Evolutionary conservation across 2,888 invertebrate species (phyloP), one percentile per base, ranked within the genome.

Genomic region (Agonopterix alstromeriana): DNA sequence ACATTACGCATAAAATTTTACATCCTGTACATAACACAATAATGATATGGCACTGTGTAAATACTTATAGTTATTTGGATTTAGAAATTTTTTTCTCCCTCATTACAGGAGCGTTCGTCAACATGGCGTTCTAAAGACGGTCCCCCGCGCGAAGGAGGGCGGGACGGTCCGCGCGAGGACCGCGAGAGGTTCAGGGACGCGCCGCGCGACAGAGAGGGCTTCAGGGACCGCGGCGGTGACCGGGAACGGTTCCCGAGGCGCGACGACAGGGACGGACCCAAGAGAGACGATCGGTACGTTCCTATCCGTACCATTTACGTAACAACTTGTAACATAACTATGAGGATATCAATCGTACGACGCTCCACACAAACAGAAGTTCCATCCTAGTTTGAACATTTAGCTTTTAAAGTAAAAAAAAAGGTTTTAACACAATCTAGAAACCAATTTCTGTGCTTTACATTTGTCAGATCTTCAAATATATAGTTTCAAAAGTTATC

Each of bases 81-180:
- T n/a, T 4, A n/a, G 9, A 47, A 11, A 17, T 17, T 17, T 27
- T 27, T 2, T 27, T 27, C 5, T 27, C 2, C 1, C 5, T 10
- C 10, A 27, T 43, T 46, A n/a, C 63, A 86, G 87, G 86, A 87
- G 36, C 85, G 87, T 1, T 68, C 83, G 0, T 73, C 82, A 0
- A 59, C 79, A 0, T 87, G 87, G 87, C 78, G 87, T 0, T 66
- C 76, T 2, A 87, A 84, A 55, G 85, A 86, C 48, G 77, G 52
- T 0, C 63, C 72, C 2, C 68, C 75, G 36, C 63, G 77, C 12
- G 82, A 77, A 12, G 70, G 77, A 4, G 60, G 0, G 71, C 74
- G 2, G 67, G 79, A 2, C 73, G 83, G 36, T 0, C 46, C 36
- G 36, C 65, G 59, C 42, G 61, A 60, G 40, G 69, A 66, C 35